Percentiles rank a stretch among this genome's conserved stretches.
Evolutionary conservation across 2,113 vertebrate species (phyloP).

Genomic region (Dicrurus megarhynchus): DNA sequence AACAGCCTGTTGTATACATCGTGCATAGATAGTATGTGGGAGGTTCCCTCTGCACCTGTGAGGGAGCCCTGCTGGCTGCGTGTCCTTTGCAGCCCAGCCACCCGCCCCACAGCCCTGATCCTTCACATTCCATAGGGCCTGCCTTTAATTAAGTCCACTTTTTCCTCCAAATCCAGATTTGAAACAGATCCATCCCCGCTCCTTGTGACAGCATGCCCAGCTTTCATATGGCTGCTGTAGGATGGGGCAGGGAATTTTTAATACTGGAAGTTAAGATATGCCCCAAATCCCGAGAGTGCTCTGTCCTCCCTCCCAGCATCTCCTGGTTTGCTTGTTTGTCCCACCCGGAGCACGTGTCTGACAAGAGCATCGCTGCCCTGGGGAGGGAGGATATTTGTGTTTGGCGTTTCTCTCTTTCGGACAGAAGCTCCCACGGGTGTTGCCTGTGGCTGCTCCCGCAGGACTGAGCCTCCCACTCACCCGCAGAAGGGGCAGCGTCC

Average conservation of each 20-base stretch:
- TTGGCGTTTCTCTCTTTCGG: neutral
- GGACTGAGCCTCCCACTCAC: neutral
- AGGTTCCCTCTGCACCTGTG: neutral
- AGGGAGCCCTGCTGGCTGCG: rapidly evolving
- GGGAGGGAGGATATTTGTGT: rapidly evolving
- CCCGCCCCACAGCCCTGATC: neutral
- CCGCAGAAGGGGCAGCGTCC: rapidly evolving
- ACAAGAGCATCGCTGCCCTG: neutral
- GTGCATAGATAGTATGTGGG: neutral
- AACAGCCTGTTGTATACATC: neutral
- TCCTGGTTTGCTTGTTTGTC: neutral
- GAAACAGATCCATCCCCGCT: neutral
- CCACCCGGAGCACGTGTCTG: rapidly evolving
- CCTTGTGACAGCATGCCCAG: neutral
- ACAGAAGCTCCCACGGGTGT: neutral
- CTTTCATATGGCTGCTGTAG: neutral
- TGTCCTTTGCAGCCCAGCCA: neutral
- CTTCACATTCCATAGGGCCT: neutral
- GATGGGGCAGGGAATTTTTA: neutral
- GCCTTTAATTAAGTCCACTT: neutral
- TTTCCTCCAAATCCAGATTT: neutral
- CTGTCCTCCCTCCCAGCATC: neutral
- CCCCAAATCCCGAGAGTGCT: neutral
- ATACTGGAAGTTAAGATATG: neutral
- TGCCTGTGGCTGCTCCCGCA: neutral